phyloP scores from a whole-genome alignment of 2,113 vertebrate genomes.

The Blennius ocellaris region DNA sequence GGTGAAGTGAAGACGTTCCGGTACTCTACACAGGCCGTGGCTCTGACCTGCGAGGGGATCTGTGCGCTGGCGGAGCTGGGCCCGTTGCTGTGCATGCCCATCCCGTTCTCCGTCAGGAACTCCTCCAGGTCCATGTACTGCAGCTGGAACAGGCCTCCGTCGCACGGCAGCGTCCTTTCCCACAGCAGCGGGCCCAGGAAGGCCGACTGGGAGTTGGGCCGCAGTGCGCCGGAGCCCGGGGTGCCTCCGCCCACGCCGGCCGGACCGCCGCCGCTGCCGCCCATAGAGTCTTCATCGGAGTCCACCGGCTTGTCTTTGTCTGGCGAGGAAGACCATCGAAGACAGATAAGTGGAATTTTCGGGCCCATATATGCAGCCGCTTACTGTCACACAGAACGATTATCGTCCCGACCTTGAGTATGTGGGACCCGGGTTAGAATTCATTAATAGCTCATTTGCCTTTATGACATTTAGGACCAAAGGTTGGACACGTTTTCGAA shows the following conservation, averaged over 20 bases:
- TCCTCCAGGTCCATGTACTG: slow-evolving; percentile 89
- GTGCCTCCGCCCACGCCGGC: slow-evolving; percentile 47
- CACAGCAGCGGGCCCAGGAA: slow-evolving; percentile 86
- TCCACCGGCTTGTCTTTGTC: slow-evolving; percentile 84
- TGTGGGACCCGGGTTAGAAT: too few species aligned
- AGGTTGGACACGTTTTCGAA: too few species aligned
- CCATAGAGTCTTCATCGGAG: slow-evolving; percentile 78
- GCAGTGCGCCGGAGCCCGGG: slow-evolving; percentile 63
- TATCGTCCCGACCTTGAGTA: too few species aligned
- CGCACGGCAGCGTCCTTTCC: slow-evolving; percentile 85
- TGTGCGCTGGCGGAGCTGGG: slow-evolving; percentile 79
- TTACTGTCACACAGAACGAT: too few species aligned
- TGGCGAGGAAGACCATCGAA: not conserved
- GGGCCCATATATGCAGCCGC: not conserved
- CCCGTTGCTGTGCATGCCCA: slow-evolving; percentile 83
- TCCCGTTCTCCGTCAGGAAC: slow-evolving; percentile 86
- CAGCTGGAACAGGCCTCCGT: slow-evolving; percentile 85
- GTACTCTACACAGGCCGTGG: too few species aligned
- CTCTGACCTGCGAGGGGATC: slow-evolving; percentile 79
- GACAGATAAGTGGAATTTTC: too few species aligned
- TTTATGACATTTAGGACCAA: too few species aligned
- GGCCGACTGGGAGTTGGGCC: slow-evolving; percentile 80
- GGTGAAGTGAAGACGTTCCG: too few species aligned
- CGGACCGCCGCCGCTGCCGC: slow-evolving; percentile 29
- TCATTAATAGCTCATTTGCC: too few species aligned